A percentile compares a stretch with the other conserved stretches of the same genome.
These are phyloP conservation scores for Pogona vitticeps DNA, from an alignment of 2,113 vertebrate genomes.

Conservation along the genomic window DNA sequence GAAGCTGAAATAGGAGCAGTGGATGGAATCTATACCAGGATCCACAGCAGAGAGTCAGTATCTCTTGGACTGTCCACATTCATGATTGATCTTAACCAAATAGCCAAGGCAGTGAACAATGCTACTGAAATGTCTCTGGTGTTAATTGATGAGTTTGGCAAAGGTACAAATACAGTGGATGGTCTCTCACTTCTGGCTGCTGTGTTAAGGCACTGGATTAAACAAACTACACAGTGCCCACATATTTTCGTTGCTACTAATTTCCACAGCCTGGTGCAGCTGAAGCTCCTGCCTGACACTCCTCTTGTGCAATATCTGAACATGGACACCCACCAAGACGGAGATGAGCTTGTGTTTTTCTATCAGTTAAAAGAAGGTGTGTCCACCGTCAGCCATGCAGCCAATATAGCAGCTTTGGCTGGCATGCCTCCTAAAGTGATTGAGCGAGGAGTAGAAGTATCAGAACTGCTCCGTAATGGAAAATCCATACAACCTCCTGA, in stretches of 20 bases:
- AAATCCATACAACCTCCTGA: constrained; percentile 77
- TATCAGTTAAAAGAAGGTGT: constrained; percentile 91
- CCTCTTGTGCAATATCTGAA: constrained; percentile 86
- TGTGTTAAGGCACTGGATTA: constrained; percentile 88
- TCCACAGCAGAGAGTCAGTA: constrained; percentile 93
- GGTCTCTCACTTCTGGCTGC: constrained; percentile 91
- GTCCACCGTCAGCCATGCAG: constrained; percentile 88
- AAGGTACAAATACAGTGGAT: constrained; percentile 95
- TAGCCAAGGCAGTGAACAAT: constrained; percentile 90
- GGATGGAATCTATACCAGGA: constrained; percentile 92
- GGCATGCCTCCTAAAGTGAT: constrained; percentile 85
- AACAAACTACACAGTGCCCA: constrained; percentile 78
- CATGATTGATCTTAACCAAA: constrained; percentile 97
- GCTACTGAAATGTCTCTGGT: constrained; percentile 90
- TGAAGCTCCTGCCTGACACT: constrained; percentile 86
- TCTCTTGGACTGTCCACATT: constrained; percentile 96
- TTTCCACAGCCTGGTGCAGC: constrained; percentile 91
- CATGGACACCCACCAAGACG: constrained; percentile 92
- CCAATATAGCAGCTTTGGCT: constrained; percentile 89
- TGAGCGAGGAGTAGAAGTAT: constrained; percentile 90
- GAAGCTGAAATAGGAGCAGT: constrained; percentile 91
- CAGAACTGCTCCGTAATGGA: constrained; percentile 84
- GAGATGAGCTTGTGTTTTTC: constrained; percentile 91
- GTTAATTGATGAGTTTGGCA: constrained; percentile 97
- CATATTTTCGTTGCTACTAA: constrained; percentile 92